Conservation (phyloP, 2,888 invertebrate species). For the Ophraella communa region DNA sequence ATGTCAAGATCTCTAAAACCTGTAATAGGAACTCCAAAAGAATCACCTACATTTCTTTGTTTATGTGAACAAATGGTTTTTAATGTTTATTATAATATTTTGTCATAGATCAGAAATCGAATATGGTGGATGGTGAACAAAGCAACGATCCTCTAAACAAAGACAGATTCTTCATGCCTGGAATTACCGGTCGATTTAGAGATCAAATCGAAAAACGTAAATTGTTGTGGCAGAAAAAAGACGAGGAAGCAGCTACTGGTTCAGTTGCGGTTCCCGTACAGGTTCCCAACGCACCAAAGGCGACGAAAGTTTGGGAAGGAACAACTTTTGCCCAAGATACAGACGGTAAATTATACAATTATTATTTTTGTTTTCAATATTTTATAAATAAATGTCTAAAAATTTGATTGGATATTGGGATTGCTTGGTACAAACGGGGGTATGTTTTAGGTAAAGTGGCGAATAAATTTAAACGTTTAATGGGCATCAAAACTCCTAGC, state of each 20-base stretch:
- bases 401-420: too few species aligned
- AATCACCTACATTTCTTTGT: too few species aligned
- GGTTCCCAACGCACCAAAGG: conserved; percentile 32
- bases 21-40: too few species aligned
- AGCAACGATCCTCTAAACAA: conserved; percentile 23
- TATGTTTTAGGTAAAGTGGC: conserved; percentile 72
- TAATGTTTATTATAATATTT: too few species aligned
- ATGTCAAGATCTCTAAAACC: too few species aligned
- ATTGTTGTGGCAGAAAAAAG: conserved; percentile 83
- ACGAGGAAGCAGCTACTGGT: conserved; percentile 51
- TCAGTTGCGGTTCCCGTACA: conserved; percentile 39
- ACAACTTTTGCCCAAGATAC: conserved; percentile 89
- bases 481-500: conserved; percentile 85
- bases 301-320: conserved; percentile 72
- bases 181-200: conserved; percentile 73
- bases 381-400: not conserved
- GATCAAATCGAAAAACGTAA: conserved; percentile 92
- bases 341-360: conserved; percentile 78
- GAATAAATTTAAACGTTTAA: conserved; percentile 93
- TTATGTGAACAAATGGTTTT: too few species aligned
- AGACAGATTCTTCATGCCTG: conserved; percentile 56
- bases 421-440: too few species aligned
- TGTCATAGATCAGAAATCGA: conserved; percentile 9
- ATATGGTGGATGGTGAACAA: conserved; percentile 65
- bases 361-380: too few species aligned